A percentile compares a stretch with the other conserved stretches of the same genome.
phyloP scores from a whole-genome alignment of 2,113 vertebrate genomes.

The zebrafish (Danio rerio) region GRCz12tu NC_133196.1:29598001-29598500 shows the following conservation, averaged over 20 bases:
- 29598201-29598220: neutral
- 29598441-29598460: constrained; percentile 33
- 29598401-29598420: constrained; percentile 36
- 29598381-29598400: constrained; percentile 15
- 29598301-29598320: constrained; percentile 23
- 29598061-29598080: neutral
- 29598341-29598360: constrained; percentile 39
- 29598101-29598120: constrained; percentile 24
- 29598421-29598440: constrained; percentile 38
- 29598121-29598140: constrained; percentile 39
- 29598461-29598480: constrained; percentile 30
- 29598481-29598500: constrained; percentile 27
- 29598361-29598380: constrained; percentile 55
- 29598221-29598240: constrained; percentile 9
- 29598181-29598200: constrained; percentile 1
- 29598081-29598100: neutral
- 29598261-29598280: constrained; percentile 46
- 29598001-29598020: too few relatives aligned
- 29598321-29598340: constrained; percentile 2
- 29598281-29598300: neutral
- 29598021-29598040: too few relatives aligned
- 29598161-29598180: constrained; percentile 11
- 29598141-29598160: constrained; percentile 12
- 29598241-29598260: constrained; percentile 46
- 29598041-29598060: neutral